Evolutionary conservation across 2,797 vertebrate species (phyloP).

Genomic region (Malacoctenus gilli): DNA sequence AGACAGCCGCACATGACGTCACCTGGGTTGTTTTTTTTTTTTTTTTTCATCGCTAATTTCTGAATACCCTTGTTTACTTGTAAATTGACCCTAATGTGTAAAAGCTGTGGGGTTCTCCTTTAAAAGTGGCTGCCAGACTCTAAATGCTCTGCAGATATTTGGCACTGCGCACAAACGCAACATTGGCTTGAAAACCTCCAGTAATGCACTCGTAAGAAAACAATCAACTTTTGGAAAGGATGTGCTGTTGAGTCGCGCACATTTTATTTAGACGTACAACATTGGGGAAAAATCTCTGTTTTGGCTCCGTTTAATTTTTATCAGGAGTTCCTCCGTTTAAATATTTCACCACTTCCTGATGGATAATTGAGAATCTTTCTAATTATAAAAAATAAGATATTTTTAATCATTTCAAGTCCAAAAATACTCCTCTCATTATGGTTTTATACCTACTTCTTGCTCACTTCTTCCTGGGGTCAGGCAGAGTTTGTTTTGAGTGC

Average conservation of each 20-base stretch:
- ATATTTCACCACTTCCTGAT: too few relatives aligned
- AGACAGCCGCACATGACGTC: conserved; percentile 4
- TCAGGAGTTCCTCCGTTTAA: too few relatives aligned
- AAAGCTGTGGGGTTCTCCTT: conserved; percentile 2
- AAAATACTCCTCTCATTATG: too few relatives aligned
- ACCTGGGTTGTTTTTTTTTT: conserved; percentile 11
- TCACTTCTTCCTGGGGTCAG: too few relatives aligned
- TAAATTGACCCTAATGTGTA: conserved; percentile 4
- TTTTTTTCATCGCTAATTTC: conserved; percentile 13
- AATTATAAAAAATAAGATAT: too few relatives aligned
- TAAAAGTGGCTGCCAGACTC: neutral
- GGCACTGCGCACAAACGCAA: neutral
- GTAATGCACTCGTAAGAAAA: neutral
- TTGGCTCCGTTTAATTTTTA: too few relatives aligned
- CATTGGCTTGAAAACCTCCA: neutral
- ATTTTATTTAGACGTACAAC: neutral
- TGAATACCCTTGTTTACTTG: neutral
- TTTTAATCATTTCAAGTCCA: too few relatives aligned
- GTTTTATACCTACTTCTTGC: too few relatives aligned
- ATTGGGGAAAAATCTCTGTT: too few relatives aligned
- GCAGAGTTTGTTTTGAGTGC: too few relatives aligned
- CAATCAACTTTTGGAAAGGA: neutral
- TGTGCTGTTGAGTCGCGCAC: neutral
- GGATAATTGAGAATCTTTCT: too few relatives aligned
- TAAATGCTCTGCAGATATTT: neutral